Conservation (phyloP, 2,797 vertebrate genomes). For the Phoeniculus purpureus region DNA sequence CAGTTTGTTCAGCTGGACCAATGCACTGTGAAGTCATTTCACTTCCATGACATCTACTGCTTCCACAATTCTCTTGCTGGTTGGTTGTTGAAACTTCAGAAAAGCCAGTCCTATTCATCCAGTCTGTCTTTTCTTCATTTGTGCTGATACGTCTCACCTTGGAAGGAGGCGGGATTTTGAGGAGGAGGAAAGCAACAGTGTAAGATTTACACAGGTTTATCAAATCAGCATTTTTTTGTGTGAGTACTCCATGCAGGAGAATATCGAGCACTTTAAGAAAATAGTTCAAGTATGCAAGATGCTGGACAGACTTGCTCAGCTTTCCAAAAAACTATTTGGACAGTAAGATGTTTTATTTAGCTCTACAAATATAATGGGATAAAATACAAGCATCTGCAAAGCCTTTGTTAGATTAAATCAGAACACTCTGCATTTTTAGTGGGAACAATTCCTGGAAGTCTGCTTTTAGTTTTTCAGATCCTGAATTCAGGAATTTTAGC, state of each 20-base stretch:
- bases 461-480: background rate
- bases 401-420: background rate
- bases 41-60: background rate
- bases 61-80: conserved; percentile 12
- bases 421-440: background rate
- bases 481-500: background rate
- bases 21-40: background rate
- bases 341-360: background rate
- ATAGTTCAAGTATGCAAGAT: background rate
- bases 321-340: background rate
- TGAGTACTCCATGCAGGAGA: background rate
- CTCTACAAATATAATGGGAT: background rate
- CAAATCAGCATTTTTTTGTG: background rate
- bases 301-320: background rate
- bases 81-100: conserved; percentile 68
- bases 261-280: background rate
- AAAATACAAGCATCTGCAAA: background rate
- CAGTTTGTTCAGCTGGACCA: background rate
- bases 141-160: conserved; percentile 25
- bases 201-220: background rate
- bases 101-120: conserved; percentile 65
- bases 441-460: background rate
- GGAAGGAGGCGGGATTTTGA: background rate
- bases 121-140: conserved; percentile 30
- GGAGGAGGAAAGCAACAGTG: background rate